Base-by-base conservation (phyloP, 2,113 vertebrate genomes). In the Cyprinodon brontotheroides region DNA sequence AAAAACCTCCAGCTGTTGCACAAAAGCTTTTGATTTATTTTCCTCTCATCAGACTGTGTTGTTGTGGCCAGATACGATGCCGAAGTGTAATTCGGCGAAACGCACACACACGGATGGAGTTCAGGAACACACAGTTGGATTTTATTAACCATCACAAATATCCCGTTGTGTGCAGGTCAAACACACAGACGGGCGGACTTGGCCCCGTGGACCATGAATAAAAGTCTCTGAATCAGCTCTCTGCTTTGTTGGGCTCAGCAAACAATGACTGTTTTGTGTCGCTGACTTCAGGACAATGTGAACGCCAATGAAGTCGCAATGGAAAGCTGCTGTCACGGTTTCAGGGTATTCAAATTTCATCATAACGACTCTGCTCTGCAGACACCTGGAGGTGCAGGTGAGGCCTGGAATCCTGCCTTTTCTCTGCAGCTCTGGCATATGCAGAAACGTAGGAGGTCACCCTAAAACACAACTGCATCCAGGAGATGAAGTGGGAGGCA, bases 191-290 rank as follows among this genome's bases (percentile, higher is more conserved):
- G 61, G 50, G 50, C 70, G 74, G 66, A 73, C 15, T 82, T 11
- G 75, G 69, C 47, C 60, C 57, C 45, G 70, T 78, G 72, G 60
- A 82, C 71, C 75, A 65, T 12, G 37, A 72, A 64, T 60, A 43
- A 6, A 77, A 75, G 77, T 57, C 69, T 17, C 57, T 77, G 22
- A 82, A 75, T 77, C 69, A 78, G 68, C 29, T 9, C 62, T 67
- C 40, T 81, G 75, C 80, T 65, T 78, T 50, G 72, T 82, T 60
- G 9, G 68, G 4, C 65, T 66, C 72, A 39, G 70, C 59, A 70
- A 84, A 91, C 90, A 91, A 85, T 65, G 78, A 38, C 37, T 50
- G 70, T 57, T 72, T 79, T 89, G 84, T 91, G 14, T 82, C 65
- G 38, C 68, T n/a, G 61, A 41, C 64, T 61, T 61, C 39, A 77